These are phyloP conservation scores for Lycaena phlaeas DNA, from an alignment of 2,888 invertebrate genomes.

Conservation along the genomic window DNA sequence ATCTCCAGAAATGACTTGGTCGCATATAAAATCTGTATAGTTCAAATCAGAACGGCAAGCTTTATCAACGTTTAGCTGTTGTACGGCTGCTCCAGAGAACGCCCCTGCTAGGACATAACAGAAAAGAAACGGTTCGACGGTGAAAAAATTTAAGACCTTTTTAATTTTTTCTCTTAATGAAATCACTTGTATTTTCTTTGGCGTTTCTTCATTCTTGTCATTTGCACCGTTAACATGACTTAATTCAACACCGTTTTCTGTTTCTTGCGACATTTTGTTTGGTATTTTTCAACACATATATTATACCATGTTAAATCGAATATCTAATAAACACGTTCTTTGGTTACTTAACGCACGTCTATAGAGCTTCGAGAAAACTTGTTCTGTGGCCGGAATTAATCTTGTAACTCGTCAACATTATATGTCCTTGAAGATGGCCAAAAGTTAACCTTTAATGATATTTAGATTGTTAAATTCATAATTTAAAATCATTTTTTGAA, in stretches of 20 bases:
- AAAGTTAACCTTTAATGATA: constrained; percentile 6
- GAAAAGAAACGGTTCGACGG: constrained; percentile 77
- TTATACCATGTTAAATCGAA: constrained; percentile 6
- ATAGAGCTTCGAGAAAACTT: constrained; percentile 24
- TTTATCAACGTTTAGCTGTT: constrained; percentile 70
- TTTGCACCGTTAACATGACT: constrained; percentile 11
- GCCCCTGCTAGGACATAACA: constrained; percentile 76
- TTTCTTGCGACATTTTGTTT: constrained; percentile 17
- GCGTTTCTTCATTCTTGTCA: constrained; percentile 6
- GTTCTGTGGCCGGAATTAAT: constrained; percentile 24
- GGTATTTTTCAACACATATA: neutral
- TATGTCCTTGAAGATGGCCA: constrained; percentile 20
- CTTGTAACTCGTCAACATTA: constrained; percentile 15
- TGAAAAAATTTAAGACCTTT: constrained; percentile 47
- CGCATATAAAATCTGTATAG: constrained; percentile 62
- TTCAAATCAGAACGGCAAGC: constrained; percentile 68
- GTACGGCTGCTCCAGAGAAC: constrained; percentile 71
- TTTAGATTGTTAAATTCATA: neutral
- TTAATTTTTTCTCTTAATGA: constrained; percentile 23
- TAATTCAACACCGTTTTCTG: constrained; percentile 18
- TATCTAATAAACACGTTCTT: constrained; percentile 31
- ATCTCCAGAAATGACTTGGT: constrained; percentile 41
- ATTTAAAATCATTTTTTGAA: neutral
- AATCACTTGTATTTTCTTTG: constrained; percentile 11
- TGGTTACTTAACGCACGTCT: constrained; percentile 17